Evolutionary conservation across 2,113 vertebrate species (phyloP), one percentile per base, ranked within the genome.

Genomic region (Mohoua ochrocephala): DNA sequence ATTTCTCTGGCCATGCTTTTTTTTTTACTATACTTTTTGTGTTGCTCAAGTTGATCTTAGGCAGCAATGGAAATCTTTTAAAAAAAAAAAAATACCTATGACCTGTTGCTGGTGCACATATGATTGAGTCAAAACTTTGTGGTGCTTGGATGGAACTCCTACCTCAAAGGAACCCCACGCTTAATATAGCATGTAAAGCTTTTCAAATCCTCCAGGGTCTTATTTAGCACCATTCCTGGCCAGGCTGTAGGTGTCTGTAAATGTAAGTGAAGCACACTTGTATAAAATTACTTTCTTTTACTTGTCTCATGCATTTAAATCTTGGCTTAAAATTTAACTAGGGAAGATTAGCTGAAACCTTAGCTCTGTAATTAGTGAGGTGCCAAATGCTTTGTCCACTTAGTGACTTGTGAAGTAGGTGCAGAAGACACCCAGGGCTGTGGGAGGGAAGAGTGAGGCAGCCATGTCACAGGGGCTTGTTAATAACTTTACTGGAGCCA

Each of bases 391-490:
- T 63, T 84, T 87, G 52, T 78, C 53, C 17, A 5, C 17, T 64
- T 47, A 14, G 17, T 54, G 3, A 56, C 35, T 61, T 42, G 31
- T 49, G 79, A 19, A 23, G 63, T 49, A 30, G 56, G 5, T n/a
- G 49, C 22, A 61, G 56, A 33, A 22, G 37, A 22, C 75, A 14
- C 42, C 2, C 7, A 18, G 49, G 37, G 49, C 50, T 73, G 63
- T 49, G 20, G 8, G 53, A 75, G 57, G 49, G 14, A 52, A 81
- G 61, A 70, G 57, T 31, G 23, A 37, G 44, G 57, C 70, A 57
- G 37, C 30, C 3, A 0, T 35, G 4, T 44, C 7, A 0, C 20
- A 12, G n/a, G 23, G 60, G 11, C 45, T 68, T n/a, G 22, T 71
- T 69, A 80, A 28, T 52, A 79, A 65, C 53, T 85, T 6, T 45